Base-by-base conservation (phyloP, 2,888 invertebrate genomes). In the Ametastegia equiseti region DNA sequence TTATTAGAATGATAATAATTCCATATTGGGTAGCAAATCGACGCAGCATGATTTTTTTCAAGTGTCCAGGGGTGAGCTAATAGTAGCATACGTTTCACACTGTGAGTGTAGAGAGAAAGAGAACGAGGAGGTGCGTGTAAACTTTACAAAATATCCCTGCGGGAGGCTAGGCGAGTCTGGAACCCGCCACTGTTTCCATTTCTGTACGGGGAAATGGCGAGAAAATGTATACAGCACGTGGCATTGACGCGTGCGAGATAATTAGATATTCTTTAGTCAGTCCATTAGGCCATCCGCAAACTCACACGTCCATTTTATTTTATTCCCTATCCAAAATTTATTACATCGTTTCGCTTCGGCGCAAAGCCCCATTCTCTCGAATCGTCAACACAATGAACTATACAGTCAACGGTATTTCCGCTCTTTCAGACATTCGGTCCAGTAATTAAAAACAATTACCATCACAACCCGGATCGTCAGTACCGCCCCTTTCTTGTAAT, bases 231-330 rank as follows among this genome's bases (percentile, higher is more conserved):
- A 89, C 87, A 88, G 88, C 91, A 91, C 92, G 91, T 91, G 92
- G 83, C 90, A 65, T 6, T 39, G 91, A 87, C 91, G 90, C 91
- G 91, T 91, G 91, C 86, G 88, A 82, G 88, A 91, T 92, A 92
- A 92, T 92, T 92, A 92, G 91, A 91, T 91, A 91, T 91, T 91
- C 90, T 89, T 91, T 89, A 90, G 89, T 81, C 84, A 81, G 84
- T 87, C 84, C 87, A 87, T 88, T 88, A 88, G 87, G 84, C 71
- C 71, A 54, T 50, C 54, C 54, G 33, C 39, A 57, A 71, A 36
- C 54, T 75, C 75, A 75, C 54, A 57, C 75, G 19, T 71, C 30
- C n/a, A 71, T 71, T 71, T 11, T 42, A 19, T 67, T 15, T 30
- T 23, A 30, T 60, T 30, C 5, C 9, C 5, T 57, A 57, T 57